These are phyloP conservation scores for Leucophora obtusa DNA, from an alignment of 2,888 invertebrate genomes.

Conservation along the genomic window DNA sequence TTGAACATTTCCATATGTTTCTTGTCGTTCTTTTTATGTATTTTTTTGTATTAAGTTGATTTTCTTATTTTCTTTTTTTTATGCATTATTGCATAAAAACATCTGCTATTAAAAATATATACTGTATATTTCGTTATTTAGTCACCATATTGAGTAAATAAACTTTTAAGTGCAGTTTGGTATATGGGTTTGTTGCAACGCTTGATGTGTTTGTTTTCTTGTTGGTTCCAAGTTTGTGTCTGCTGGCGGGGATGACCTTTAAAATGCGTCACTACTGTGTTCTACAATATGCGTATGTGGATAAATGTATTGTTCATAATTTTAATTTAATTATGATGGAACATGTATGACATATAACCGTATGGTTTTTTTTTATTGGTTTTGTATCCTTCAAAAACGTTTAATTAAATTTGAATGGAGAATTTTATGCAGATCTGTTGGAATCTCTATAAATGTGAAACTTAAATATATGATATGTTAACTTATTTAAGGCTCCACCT, in stretches of 20 bases:
- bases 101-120: slow-evolving; percentile 40
- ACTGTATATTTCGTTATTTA: not conserved
- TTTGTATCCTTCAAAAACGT: not conserved
- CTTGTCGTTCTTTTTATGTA: not conserved
- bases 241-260: slow-evolving; percentile 20
- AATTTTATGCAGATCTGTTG: not conserved
- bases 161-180: slow-evolving; percentile 33
- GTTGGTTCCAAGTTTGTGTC: not conserved
- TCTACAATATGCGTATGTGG: slow-evolving; percentile 28
- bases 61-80: not conserved
- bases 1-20: not conserved
- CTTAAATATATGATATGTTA: no score
- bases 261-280: not conserved
- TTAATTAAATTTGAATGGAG: not conserved
- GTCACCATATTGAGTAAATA: slow-evolving; percentile 51
- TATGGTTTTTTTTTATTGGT: not conserved
- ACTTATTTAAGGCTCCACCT: no score
- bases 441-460: no score
- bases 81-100: slow-evolving; percentile 29
- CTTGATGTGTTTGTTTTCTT: slow-evolving; percentile 15
- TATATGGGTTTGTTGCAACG: not conserved
- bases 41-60: not conserved
- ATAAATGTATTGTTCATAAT: not conserved
- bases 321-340: not conserved
- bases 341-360: not conserved